phyloP scores from a whole-genome alignment of 2,113 vertebrate species.

The Lamprotornis superbus region DNA sequence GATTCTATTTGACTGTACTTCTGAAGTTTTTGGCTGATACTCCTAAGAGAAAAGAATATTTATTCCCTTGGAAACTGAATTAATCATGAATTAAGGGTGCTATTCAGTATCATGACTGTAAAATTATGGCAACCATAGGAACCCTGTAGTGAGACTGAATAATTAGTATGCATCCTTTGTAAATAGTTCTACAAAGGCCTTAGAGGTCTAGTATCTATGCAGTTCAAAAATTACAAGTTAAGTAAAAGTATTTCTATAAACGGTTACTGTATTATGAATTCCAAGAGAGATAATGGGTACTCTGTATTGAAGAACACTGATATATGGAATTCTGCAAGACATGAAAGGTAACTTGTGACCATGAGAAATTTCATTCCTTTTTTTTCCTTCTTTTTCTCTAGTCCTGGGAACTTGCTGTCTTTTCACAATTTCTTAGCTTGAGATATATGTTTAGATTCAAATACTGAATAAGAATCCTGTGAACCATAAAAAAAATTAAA shows the following conservation, averaged over 20 bases:
- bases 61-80: not conserved
- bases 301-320: not conserved
- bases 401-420: not conserved
- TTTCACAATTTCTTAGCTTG: not conserved
- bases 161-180: not conserved
- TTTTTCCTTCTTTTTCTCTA: not conserved
- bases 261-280: not conserved
- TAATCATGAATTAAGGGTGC: not conserved
- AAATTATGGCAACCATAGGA: not conserved
- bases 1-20: not conserved
- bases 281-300: not conserved
- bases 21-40: not conserved
- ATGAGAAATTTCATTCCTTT: not conserved
- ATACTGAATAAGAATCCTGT: not conserved
- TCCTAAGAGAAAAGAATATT: not conserved
- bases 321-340: not conserved
- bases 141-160: not conserved
- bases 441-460: not conserved
- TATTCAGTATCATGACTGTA: not conserved
- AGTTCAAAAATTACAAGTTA: not conserved
- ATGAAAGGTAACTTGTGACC: not conserved
- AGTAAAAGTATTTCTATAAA: not conserved
- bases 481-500: not conserved
- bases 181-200: not conserved
- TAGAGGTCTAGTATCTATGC: not conserved